phyloP scores from a whole-genome alignment of 2,797 vertebrate genomes.

The Anguilla pacifica region DNA sequence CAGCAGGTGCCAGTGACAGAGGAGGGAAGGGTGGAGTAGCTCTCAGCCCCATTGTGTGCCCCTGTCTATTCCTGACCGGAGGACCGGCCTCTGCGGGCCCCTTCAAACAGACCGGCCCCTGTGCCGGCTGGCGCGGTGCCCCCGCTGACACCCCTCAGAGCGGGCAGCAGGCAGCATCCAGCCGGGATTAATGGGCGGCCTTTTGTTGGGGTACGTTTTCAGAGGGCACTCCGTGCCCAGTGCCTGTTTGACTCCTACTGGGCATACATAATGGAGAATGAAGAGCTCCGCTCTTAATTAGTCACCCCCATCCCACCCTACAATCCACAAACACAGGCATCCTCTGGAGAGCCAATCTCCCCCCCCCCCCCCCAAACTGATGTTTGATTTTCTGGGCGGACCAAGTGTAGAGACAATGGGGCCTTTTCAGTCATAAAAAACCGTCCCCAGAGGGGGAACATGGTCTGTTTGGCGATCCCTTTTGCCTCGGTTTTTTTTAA shows the following conservation, averaged over 20 bases:
- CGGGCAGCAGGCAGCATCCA: background rate
- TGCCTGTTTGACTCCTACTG: background rate
- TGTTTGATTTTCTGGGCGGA: background rate
- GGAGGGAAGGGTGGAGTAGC: background rate
- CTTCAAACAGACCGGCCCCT: background rate
- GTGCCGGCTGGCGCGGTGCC: constrained; percentile 1
- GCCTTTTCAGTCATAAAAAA: background rate
- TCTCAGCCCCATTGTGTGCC: background rate
- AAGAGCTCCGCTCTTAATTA: constrained; percentile 18
- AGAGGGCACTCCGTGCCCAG: background rate
- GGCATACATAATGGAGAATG: background rate
- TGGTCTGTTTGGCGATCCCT: background rate
- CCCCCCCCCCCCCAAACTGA: background rate
- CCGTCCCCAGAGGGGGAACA: background rate
- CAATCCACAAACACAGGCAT: background rate
- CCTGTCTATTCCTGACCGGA: background rate
- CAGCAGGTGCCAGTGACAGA: background rate
- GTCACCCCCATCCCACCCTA: background rate
- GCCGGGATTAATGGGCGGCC: background rate
- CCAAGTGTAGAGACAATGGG: background rate
- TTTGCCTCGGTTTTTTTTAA: background rate
- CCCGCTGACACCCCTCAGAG: background rate
- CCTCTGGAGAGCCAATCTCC: background rate
- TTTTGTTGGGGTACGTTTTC: constrained; percentile 5
- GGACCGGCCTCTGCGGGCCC: background rate